Conservation (phyloP, 2,797 vertebrate species). For the Dendrocincla tyrannina region DNA sequence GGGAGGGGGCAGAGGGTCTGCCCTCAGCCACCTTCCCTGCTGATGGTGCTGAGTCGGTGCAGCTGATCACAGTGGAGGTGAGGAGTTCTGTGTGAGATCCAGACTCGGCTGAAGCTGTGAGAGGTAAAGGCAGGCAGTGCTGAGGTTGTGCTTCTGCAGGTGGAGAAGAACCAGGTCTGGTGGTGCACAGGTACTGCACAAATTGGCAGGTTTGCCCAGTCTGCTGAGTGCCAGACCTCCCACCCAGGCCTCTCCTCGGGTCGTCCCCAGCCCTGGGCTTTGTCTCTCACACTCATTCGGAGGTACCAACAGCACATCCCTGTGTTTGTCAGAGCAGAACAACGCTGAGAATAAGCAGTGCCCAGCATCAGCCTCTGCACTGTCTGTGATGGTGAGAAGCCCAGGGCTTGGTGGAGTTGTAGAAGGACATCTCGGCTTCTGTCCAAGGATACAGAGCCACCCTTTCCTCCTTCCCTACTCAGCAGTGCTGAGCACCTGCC, state of each 20-base stretch:
- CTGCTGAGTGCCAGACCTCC: not conserved
- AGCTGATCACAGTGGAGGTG: not conserved
- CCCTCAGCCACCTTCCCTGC: not conserved
- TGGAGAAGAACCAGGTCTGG: not conserved
- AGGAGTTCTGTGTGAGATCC: not conserved
- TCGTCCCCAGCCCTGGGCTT: not conserved
- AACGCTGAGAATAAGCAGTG: not conserved
- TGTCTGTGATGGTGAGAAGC: not conserved
- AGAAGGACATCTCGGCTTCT: not conserved
- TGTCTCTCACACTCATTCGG: not conserved
- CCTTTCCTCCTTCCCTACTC: not conserved
- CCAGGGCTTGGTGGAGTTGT: not conserved
- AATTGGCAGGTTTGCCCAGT: not conserved
- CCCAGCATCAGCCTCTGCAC: not conserved
- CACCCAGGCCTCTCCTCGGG: not conserved
- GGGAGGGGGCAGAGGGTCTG: not conserved
- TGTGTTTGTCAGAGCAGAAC: not conserved
- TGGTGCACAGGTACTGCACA: not conserved
- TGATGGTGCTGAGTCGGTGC: not conserved
- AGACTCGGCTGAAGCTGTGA: not conserved
- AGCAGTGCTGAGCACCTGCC: not conserved
- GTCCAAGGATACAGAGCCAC: fast-evolving
- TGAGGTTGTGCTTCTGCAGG: not conserved
- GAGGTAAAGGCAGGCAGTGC: not conserved
- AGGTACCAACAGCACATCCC: not conserved